phyloP scores from a whole-genome alignment of 1,140 invertebrate species.

The Drosophila tani region DNA sequence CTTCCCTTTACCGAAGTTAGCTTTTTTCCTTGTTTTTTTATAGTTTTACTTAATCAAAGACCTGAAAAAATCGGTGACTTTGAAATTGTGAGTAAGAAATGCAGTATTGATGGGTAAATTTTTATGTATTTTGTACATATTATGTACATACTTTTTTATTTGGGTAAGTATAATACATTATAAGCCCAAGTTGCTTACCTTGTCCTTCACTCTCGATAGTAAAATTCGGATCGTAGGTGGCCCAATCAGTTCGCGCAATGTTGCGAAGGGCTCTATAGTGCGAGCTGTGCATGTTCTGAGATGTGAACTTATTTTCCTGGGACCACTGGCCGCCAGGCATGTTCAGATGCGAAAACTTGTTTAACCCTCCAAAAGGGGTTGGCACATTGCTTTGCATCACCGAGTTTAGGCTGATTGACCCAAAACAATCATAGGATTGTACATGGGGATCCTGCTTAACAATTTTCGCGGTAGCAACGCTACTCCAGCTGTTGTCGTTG shows the following conservation, averaged over 20 bases:
- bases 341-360: slow-evolving; percentile 87
- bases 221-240: slow-evolving; percentile 65
- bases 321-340: slow-evolving; percentile 91
- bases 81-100: no score
- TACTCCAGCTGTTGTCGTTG: slow-evolving; percentile 50
- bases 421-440: slow-evolving; percentile 89
- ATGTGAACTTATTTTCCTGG: slow-evolving; percentile 89
- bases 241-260: slow-evolving; percentile 64
- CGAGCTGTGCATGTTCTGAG: slow-evolving; percentile 88
- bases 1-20: no score
- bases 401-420: slow-evolving; percentile 88
- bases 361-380: slow-evolving; percentile 87
- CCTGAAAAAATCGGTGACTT: no score
- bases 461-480: background rate
- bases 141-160: no score
- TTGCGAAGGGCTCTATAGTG: slow-evolving; percentile 86
- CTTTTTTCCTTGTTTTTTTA: no score
- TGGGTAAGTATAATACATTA: background rate
- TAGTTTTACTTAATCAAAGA: no score
- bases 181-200: slow-evolving; percentile 47
- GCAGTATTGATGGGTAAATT: no score
- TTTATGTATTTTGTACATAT: no score
- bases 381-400: slow-evolving; percentile 91
- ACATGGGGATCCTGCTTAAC: slow-evolving; percentile 86
- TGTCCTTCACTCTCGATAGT: slow-evolving; percentile 16